Conservation (phyloP, 1,140 invertebrate species). For the Cheumatopsyche charites region DNA sequence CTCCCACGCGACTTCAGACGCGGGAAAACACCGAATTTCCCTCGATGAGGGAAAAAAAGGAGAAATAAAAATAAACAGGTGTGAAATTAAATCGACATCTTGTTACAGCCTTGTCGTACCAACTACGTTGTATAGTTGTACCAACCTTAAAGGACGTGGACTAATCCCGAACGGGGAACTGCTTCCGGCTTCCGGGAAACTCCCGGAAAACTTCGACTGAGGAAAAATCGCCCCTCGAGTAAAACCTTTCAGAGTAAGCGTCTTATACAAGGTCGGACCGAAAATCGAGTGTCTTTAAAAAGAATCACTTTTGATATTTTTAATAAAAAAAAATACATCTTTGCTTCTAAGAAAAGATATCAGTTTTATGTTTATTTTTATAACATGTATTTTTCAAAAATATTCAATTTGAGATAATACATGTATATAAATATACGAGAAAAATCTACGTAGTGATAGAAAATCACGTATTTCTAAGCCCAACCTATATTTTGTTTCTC, state of each 20-base stretch:
- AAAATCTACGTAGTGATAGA: no score
- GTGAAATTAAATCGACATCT: background rate
- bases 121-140: no score
- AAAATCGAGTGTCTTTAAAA: no score
- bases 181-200: background rate
- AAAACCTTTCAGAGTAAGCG: background rate
- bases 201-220: conserved; percentile 3
- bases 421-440: no score
- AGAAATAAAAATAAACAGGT: conserved; percentile 1
- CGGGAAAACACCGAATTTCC: background rate
- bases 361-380: no score
- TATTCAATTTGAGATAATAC: no score
- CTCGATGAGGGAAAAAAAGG: background rate
- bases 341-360: no score
- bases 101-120: background rate
- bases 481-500: no score
- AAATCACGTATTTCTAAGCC: no score
- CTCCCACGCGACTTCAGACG: background rate
- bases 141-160: background rate
- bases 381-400: no score
- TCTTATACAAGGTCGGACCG: background rate
- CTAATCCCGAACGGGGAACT: background rate
- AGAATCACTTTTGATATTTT: no score
- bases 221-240: background rate
- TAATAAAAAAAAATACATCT: no score